Evolutionary conservation across 2,113 vertebrate species (phyloP), one percentile per base, ranked within the genome.

Genomic region (Epinephelus lanceolatus): DNA sequence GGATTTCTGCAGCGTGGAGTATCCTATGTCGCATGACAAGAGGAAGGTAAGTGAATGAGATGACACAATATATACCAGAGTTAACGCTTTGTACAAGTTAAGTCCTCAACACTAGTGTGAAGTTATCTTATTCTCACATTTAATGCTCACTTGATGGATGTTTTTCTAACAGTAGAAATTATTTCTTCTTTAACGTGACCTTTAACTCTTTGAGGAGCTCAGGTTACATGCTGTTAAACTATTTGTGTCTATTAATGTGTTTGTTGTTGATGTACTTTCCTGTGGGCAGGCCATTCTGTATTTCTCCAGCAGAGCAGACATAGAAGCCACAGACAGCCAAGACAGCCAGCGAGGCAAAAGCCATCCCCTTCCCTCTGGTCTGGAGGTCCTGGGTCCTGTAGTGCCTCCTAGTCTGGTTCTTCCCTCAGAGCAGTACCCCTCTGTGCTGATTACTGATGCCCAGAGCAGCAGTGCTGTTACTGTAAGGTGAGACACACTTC

Each of bases 371-470:
- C 91, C 87, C 33, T 90, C 86, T 63, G 89, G 89, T 42, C 23
- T 89, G 21, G 23, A 90, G 60, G 66, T 88, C 1, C 3, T 11
- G 89, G 79, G 80, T 56, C 33, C 79, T 51, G 51, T 68, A 19
- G 83, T 96, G 67, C 97, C 97, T 37, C 92, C 96, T 4, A 77
- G 92, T 62, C 89, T 99, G 77, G 56, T 87, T 53, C 90, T 94
- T 61, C 98, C 98, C 0, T 91, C 92, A 0, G 96, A 96, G 83
- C 94, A 95, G 53, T 97, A 96, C 49, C 95, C 97, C 0, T 98
- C 98, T 1, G 95, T 99, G 13, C 89, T 99, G 86, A 95, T 99
- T 62, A 93, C 97, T 72, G 96, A 98, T 65, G 84, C 96, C 67
- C 96, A 87, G 75, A 96, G 93, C 84, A 96, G 97, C 63, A 96